Evolutionary conservation across 2,797 vertebrate genomes (phyloP).

Genomic region (Odontamblyopus lacepedii): DNA sequence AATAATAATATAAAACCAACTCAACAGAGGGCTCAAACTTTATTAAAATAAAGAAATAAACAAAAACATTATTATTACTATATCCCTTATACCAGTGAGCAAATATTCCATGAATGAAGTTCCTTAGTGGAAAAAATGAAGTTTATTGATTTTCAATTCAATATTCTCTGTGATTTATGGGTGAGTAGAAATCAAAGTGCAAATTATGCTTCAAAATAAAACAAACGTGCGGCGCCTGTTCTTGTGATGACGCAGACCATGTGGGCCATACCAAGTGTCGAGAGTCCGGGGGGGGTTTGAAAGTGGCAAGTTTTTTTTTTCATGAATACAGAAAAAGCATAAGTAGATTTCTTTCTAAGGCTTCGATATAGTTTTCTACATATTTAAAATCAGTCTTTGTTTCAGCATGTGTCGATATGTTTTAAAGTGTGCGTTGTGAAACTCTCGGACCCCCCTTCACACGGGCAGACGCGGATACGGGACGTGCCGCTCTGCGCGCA

Average conservation of each 20-base stretch:
- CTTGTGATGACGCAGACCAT: constrained; percentile 18
- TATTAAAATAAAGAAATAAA: too few relatives aligned
- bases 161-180: neutral
- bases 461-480: neutral
- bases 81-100: too few relatives aligned
- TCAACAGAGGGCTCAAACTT: too few relatives aligned
- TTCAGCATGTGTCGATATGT: accelerated
- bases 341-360: accelerated
- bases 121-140: too few relatives aligned
- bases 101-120: too few relatives aligned
- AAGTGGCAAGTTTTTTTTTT: neutral
- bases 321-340: neutral
- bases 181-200: neutral
- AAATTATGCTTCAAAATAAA: neutral
- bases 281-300: neutral
- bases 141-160: too few relatives aligned
- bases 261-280: constrained; percentile 49
- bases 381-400: accelerated
- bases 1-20: too few relatives aligned
- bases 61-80: too few relatives aligned
- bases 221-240: neutral
- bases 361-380: accelerated
- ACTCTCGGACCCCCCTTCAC: neutral
- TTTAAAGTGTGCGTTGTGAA: accelerated
- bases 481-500: constrained; percentile 3